Evolutionary conservation across 2,113 vertebrate species (phyloP).

Genomic region (Piprites chloris): DNA sequence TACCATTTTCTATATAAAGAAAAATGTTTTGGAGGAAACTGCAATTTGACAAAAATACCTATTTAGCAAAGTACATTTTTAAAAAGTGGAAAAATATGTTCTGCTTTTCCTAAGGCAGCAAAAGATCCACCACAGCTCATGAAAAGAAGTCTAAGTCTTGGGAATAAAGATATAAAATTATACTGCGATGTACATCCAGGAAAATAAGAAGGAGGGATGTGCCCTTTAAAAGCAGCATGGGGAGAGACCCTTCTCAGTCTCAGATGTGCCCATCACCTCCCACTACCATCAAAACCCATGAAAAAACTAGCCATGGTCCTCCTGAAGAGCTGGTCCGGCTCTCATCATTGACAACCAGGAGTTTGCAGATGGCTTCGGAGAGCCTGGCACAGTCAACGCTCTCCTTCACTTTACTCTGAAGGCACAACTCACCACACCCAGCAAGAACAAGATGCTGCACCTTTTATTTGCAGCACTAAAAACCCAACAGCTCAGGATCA

Average conservation of each 20-base stretch:
- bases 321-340: not conserved
- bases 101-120: not conserved
- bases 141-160: not conserved
- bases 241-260: not conserved
- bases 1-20: slow-evolving; percentile 59
- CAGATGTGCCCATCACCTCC: not conserved
- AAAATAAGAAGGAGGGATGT: not conserved
- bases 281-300: not conserved
- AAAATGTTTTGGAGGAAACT: slow-evolving; percentile 22
- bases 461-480: not conserved
- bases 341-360: not conserved
- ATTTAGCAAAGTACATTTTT: slow-evolving; percentile 17
- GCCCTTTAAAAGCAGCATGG: not conserved
- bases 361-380: not conserved
- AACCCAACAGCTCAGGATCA: not conserved
- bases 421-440: not conserved
- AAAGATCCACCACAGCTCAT: not conserved
- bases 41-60: slow-evolving; percentile 35
- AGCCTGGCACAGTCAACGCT: not conserved
- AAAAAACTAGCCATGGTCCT: not conserved
- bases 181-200: not conserved
- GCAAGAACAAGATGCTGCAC: not conserved
- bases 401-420: not conserved
- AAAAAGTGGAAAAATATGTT: not conserved
- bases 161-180: not conserved